Evolutionary conservation across 2,888 invertebrate species (phyloP), one percentile per base, ranked within the genome.

Genomic region (Scaptomyza parva): DNA sequence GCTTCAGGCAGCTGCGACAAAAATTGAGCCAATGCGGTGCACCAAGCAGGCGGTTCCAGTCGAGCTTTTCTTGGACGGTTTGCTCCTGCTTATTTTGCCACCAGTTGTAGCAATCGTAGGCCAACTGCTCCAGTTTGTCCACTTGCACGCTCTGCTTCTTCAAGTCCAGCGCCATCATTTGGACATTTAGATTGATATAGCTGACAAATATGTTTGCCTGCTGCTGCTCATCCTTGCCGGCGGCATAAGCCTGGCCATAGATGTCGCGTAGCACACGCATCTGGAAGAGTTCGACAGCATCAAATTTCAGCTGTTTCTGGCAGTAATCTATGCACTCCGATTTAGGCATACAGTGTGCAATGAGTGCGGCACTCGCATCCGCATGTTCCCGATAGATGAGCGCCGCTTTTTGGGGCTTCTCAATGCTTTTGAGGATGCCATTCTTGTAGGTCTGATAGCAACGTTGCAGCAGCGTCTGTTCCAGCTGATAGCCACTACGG

Each of bases 321-420:
- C 93, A 93, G 52, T 94, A 91, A 79, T 93, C 93, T 60, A 92
- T 85, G 64, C 94, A 94, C 65, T 93, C 94, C 14, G 93, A 92
- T 11, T 91, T 69, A 0, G 93, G 92, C 93, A 95, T 94, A 79
- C 93, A 94, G 73, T 92, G 92, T 0, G 94, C 90, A 37, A 96
- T 93, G 44, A 96, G 88, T 72, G 93, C 92, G 8, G 92, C 91
- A 24, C 95, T 92, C n/a, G 94, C 93, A 53, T 92, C 89, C 60
- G 93, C 92, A 87, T 94, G 93, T 57, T 93, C 93, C 41, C 93
- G 91, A 72, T 95, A 94, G 51, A 95, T 93, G 73, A 94, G 93
- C 0, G 94, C 94, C 3, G 94, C 94, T 91, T 95, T 95, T 67
- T 94, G 94, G 0, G 95, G 95, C 84, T 95, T 95, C 79, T 94